Base-by-base conservation (phyloP, 2,797 vertebrate species). In the Phylloscopus collybita region DNA sequence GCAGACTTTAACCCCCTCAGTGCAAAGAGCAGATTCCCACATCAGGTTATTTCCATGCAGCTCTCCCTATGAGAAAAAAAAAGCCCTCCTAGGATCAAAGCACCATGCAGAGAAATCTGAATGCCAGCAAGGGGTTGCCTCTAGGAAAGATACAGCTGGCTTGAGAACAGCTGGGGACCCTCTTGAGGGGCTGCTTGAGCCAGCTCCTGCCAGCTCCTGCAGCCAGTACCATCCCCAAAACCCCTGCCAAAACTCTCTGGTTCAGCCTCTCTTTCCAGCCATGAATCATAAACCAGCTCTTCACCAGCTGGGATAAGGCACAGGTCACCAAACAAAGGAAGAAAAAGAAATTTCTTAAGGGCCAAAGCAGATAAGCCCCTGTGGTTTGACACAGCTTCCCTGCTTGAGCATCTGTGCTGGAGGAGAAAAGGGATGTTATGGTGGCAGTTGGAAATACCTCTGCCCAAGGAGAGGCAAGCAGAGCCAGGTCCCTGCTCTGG, bases 1-100 rank as follows among this genome's bases (percentile, higher is more conserved):
- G 49, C 45, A 85, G 75, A 74, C 54, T 88, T 95, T 93, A 95
- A 97, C 80, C 53, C 62, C 22, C 69, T 83, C 2, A 0, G 30
- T 40, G 44, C 73, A 78, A 78, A 44, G 19, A 74, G 29, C 44
- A 76, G 26, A 85, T 80, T 86, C 54, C 21, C 82, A 74, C 34
- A 20, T 17, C 10, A 13, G 11, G 17, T 47, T 83, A n/a, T 86
- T 80, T 57, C 60, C 65, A 40, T 23, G 49, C 51, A 85, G 30
- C 3, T 3, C 5, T 70, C 19, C 14, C 57, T 6, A 2, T 8
- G 23, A 70, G 71, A 11, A 49, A 49, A 79, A 79, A 45, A 64
- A 42, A 62, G 3, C 27, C 26, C 26, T 70, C 14, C 61, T 20
- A 23, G 59, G 50, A 61, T 36, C 16, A 65, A 85, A 59, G 25